phyloP scores from a whole-genome alignment of 1,140 invertebrate species.

The Achatina immaculata region DNA sequence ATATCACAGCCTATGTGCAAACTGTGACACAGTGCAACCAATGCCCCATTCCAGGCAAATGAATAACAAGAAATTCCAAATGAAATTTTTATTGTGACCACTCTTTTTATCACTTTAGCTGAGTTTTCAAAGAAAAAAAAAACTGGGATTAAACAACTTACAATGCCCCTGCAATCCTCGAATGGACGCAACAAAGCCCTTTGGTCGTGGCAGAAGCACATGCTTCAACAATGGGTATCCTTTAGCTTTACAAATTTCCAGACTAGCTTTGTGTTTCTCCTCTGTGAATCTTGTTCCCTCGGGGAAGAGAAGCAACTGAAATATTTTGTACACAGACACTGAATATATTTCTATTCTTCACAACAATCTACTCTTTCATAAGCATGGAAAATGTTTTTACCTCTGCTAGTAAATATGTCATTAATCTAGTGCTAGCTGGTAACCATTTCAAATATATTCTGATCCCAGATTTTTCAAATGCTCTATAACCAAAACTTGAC shows the following conservation, averaged over 20 bases:
- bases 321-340: conserved; percentile 5
- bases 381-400: not conserved
- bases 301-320: conserved; percentile 88
- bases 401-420: not conserved
- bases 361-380: not conserved
- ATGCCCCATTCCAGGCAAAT: too few relatives aligned
- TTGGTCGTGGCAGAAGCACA: conserved; percentile 92
- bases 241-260: conserved; percentile 88
- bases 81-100: too few relatives aligned
- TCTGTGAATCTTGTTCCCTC: conserved; percentile 94
- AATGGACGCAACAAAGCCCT: conserved; percentile 80
- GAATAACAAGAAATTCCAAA: too few relatives aligned
- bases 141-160: too few relatives aligned
- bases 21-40: too few relatives aligned
- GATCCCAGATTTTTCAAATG: too few relatives aligned
- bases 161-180: conserved; percentile 65
- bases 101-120: too few relatives aligned
- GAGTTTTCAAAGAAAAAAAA: too few relatives aligned
- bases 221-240: conserved; percentile 88
- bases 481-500: too few relatives aligned
- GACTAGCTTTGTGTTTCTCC: conserved; percentile 87
- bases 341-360: not conserved
- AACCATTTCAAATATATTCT: not conserved
- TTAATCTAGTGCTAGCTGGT: not conserved
- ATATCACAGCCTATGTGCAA: too few relatives aligned